These are phyloP conservation scores for Leucoraja erinaceus DNA, from an alignment of 2,113 vertebrate genomes.

Conservation along the genomic window DNA sequence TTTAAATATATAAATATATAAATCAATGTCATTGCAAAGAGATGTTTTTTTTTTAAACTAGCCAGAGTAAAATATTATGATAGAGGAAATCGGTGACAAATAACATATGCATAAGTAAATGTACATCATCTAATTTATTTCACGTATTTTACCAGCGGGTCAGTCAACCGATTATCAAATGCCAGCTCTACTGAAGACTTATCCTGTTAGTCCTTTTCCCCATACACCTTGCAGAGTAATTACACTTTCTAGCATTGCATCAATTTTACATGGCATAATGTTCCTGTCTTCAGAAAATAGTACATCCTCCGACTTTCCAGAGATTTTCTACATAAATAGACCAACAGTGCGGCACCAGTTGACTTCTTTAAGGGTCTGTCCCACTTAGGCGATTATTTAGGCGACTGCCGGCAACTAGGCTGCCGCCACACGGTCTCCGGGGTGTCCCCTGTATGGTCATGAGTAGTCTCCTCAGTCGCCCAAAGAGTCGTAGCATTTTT, in stretches of 20 bases:
- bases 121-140: neutral
- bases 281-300: neutral
- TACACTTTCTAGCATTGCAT: neutral
- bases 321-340: neutral
- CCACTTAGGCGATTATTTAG: too few species aligned
- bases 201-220: neutral
- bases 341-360: neutral
- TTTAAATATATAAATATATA: neutral
- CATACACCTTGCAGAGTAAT: neutral
- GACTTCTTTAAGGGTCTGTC: neutral
- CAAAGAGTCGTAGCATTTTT: too few species aligned
- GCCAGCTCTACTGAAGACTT: neutral
- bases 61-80: neutral
- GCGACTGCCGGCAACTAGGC: too few species aligned
- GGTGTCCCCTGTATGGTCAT: too few species aligned
- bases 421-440: too few species aligned
- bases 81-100: neutral
- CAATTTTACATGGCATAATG: neutral
- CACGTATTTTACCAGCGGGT: neutral
- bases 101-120: neutral
- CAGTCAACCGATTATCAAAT: neutral
- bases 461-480: too few species aligned
- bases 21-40: constrained; percentile 9
- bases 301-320: neutral
- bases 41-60: neutral